phyloP scores from a whole-genome alignment of 35 echinoderm and acorn worm genomes.

The Lytechinus variegatus region DNA sequence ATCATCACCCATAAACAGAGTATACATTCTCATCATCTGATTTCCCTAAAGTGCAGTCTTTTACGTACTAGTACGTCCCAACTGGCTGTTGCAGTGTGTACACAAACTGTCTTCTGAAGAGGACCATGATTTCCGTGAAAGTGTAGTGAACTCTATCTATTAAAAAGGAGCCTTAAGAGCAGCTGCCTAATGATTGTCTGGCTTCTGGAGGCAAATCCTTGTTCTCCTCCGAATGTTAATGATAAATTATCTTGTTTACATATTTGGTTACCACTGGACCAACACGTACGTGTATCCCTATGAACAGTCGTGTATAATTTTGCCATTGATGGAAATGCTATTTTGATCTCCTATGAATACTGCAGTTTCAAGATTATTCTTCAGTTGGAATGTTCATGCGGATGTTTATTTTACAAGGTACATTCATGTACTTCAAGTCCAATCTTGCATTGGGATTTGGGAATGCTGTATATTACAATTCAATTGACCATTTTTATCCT shows the following conservation, averaged over 20 bases:
- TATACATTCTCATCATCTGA: background rate
- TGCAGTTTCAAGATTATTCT: too few relatives aligned
- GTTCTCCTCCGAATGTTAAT: background rate
- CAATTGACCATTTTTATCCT: too few relatives aligned
- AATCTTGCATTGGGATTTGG: too few relatives aligned
- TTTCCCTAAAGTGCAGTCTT: background rate
- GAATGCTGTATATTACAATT: too few relatives aligned
- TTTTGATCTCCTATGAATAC: too few relatives aligned
- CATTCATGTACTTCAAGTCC: too few relatives aligned
- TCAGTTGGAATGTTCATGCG: too few relatives aligned
- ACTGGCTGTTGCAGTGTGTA: background rate
- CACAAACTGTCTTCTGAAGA: background rate
- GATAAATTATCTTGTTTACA: background rate
- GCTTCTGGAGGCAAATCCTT: background rate
- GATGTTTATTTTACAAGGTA: too few relatives aligned
- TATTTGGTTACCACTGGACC: too few relatives aligned
- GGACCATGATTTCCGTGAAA: background rate
- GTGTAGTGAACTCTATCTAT: background rate
- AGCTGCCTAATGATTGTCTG: background rate
- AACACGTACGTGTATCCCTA: too few relatives aligned
- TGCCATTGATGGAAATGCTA: too few relatives aligned
- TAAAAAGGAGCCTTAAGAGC: background rate
- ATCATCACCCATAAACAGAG: background rate
- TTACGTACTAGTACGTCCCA: background rate
- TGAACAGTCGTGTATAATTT: too few relatives aligned